Percentiles rank a stretch among this genome's conserved stretches.
phyloP scores from a whole-genome alignment of 2,797 vertebrate species.

The Acanthiza pusilla region DNA sequence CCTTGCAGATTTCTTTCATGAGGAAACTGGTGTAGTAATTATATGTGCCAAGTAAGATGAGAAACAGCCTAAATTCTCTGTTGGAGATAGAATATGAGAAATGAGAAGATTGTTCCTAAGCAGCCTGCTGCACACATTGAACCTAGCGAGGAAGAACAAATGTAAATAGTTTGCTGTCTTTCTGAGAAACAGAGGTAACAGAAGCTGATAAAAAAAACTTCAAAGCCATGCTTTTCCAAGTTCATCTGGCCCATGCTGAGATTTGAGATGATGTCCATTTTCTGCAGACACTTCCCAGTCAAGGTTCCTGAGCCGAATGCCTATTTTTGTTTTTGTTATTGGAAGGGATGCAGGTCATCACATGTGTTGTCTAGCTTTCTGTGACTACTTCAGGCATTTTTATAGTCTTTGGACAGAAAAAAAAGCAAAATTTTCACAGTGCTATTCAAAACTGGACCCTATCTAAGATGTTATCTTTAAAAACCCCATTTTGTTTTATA shows the following conservation, averaged over 20 bases:
- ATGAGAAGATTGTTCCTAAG: not conserved
- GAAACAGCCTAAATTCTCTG: not conserved
- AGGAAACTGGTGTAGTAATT: not conserved
- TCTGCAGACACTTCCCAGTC: not conserved
- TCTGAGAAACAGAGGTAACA: not conserved
- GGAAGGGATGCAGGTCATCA: not conserved
- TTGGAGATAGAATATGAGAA: not conserved
- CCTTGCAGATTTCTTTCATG: not conserved
- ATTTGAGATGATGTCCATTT: not conserved
- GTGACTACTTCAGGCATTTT: not conserved
- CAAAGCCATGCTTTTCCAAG: not conserved
- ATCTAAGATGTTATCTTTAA: not conserved
- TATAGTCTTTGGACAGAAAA: not conserved
- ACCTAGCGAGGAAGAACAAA: not conserved
- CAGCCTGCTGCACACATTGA: not conserved
- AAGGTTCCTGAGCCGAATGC: not conserved
- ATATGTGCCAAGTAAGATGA: not conserved
- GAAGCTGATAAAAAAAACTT: not conserved
- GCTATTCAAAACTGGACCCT: not conserved
- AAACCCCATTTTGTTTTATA: not conserved
- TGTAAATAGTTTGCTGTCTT: not conserved
- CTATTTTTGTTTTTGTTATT: not conserved
- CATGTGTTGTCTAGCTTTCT: not conserved
- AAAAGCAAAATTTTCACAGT: not conserved
- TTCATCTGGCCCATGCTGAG: not conserved